Evolutionary conservation across 2,797 vertebrate genomes (phyloP).

Genomic region (Hippopotamyrus pictus): DNA sequence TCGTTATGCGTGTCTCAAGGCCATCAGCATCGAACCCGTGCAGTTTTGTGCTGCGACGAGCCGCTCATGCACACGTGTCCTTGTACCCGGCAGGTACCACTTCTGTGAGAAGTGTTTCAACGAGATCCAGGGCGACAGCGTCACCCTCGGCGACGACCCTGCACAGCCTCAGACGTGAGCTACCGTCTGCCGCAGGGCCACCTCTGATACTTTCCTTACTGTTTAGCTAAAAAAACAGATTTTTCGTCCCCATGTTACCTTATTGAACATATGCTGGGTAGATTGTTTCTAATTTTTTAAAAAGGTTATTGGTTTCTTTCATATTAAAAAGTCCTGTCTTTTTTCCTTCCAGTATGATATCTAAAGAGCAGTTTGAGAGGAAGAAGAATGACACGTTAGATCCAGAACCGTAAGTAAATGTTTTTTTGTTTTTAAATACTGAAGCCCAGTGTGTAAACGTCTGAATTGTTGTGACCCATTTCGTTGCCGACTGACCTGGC

Average conservation of each 20-base stretch:
- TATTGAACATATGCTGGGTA: background rate
- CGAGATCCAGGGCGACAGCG: conserved; percentile 97
- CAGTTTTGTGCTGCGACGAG: background rate
- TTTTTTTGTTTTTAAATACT: background rate
- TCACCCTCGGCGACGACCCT: conserved; percentile 95
- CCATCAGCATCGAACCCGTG: background rate
- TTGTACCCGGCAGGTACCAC: conserved; percentile 85
- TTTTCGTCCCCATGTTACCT: background rate
- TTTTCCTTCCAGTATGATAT: conserved; percentile 76
- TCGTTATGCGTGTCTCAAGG: background rate
- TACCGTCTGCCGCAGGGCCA: background rate
- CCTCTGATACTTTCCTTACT: background rate
- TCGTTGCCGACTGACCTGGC: background rate
- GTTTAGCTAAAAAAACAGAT: background rate
- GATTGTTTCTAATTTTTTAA: background rate
- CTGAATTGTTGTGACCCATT: background rate
- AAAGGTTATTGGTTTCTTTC: background rate
- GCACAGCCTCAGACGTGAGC: conserved; percentile 97
- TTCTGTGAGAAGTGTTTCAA: conserved; percentile 99
- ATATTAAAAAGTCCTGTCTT: background rate
- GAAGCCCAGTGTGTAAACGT: background rate
- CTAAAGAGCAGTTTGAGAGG: conserved; percentile 98
- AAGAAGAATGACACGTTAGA: conserved; percentile 97
- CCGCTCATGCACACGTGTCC: conserved; percentile 41
- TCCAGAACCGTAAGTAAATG: conserved; percentile 88